Conservation (phyloP, 2,113 vertebrate species). For the Myiagra hebetior region DNA sequence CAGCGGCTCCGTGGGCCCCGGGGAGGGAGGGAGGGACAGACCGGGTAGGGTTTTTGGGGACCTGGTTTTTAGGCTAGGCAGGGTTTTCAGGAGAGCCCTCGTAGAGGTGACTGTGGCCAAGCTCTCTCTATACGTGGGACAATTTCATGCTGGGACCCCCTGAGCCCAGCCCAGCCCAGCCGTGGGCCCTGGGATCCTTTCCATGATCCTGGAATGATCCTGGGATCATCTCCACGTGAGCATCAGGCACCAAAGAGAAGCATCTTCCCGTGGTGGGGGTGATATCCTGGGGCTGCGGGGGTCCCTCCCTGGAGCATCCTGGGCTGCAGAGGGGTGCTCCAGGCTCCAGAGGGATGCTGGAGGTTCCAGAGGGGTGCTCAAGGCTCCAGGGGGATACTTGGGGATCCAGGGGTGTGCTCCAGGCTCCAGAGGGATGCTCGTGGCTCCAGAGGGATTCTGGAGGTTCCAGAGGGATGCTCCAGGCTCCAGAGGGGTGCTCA, state of each 20-base stretch:
- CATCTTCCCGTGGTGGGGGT: background rate
- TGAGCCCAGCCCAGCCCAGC: background rate
- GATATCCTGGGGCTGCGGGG: rapidly evolving
- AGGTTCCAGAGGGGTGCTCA: background rate
- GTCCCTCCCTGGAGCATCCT: background rate
- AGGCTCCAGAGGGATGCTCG: background rate
- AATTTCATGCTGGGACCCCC: background rate
- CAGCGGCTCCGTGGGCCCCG: background rate
- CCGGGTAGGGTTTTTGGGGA: background rate
- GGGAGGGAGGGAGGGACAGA: background rate
- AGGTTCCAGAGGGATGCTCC: rapidly evolving
- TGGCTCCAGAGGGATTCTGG: background rate
- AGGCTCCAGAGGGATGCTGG: background rate
- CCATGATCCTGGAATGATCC: background rate
- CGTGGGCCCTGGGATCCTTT: background rate
- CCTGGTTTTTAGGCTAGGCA: background rate
- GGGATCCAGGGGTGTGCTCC: background rate
- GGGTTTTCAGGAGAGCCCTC: background rate
- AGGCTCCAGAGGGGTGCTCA: background rate
- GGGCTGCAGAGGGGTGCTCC: background rate
- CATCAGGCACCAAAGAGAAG: background rate
- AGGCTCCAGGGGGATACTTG: background rate
- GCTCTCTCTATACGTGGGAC: background rate
- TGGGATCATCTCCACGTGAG: background rate
- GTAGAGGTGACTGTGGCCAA: background rate